Percentiles rank a stretch among this genome's conserved stretches.
These are phyloP conservation scores for Epizoanthus stellaris DNA, from an alignment of 92 coral and sea anemone genomes.

Conservation along the genomic window DNA sequence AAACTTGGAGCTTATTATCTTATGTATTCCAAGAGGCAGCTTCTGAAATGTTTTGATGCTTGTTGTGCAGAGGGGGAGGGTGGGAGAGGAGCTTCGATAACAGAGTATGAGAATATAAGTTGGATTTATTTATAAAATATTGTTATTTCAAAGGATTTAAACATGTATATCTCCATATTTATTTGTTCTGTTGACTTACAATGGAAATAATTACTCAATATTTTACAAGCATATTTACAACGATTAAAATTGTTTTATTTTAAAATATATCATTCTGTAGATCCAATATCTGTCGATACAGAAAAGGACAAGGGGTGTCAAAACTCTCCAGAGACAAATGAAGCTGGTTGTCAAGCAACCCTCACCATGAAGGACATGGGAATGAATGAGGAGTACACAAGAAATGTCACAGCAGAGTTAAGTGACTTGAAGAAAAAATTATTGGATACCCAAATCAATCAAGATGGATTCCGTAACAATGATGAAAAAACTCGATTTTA, in stretches of 20 bases:
- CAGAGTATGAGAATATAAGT: conserved; percentile 9
- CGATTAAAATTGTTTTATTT: not conserved
- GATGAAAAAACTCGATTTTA: conserved; percentile 25
- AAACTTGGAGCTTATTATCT: no score
- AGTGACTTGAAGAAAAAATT: conserved; percentile 22
- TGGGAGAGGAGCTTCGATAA: not conserved
- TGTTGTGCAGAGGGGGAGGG: not conserved
- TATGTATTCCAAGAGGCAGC: no score
- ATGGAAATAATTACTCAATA: conserved; percentile 9
- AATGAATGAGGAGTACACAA: conserved; percentile 21
- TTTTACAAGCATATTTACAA: conserved; percentile 14
- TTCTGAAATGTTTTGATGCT: no score
- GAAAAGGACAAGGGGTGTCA: conserved; percentile 35
- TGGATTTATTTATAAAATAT: not conserved
- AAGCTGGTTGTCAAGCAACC: conserved; percentile 40
- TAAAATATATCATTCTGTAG: conserved; percentile 27
- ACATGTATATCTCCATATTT: conserved; percentile 2
- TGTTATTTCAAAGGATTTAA: conserved; percentile 22
- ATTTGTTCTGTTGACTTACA: conserved; percentile 12
- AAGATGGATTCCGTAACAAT: conserved; percentile 12
- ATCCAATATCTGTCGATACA: conserved; percentile 40
- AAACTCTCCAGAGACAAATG: conserved; percentile 21
- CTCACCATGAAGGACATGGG: conserved; percentile 46
- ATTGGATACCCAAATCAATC: not conserved
- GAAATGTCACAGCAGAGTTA: conserved; percentile 43